Base-by-base conservation (phyloP, 2,113 vertebrate genomes). In the Campylorhamphus procurvoides region DNA sequence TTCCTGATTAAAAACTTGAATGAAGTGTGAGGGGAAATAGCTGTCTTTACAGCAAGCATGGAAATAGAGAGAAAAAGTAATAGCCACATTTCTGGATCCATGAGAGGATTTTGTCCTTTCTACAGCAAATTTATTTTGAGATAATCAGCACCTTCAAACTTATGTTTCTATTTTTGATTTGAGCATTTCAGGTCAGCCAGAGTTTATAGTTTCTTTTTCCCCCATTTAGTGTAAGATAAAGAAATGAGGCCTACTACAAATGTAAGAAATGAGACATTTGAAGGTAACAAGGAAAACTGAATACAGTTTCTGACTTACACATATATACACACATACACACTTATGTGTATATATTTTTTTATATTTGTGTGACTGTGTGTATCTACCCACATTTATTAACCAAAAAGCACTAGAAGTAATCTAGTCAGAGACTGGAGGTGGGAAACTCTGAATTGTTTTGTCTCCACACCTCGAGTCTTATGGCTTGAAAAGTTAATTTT, bases 1-100 rank as follows among this genome's bases (percentile, higher is more conserved):
- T 53, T 3, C 3, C 3, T 0, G 0, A 24, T 4, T 7, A 78
- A 84, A 81, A 74, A 5, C 11, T 46, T 0, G 0, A 25, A 49
- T 24, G 22, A 49, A 50, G 3, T 5, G 4, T 14, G 1, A 0
- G 3, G 14, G 6, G 20, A 29, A 35, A 20, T 7, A 22, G 1
- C 33, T 42, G 3, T 14, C 19, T 58, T 56, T 56, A n/a, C 7
- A 37, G 27, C 15, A 63, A 50, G 3, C 14, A 53, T 68, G 16
- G 9, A 63, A 85, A 93, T 2, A 82, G 2, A 39, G 4, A 42
- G 22, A 14, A 29, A 67, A 68, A 78, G 75, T 11, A 59, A 42
- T 1, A 18, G 7, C 7, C 29, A 75, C 12, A 15, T 1, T 82
- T 50, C 13, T 1, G 2, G 39, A 75, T 39, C 6, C 3, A 2